Evolutionary conservation across 1,140 invertebrate genomes (phyloP), one percentile per base, ranked within the genome.

Genomic region (Nylanderia fulva): DNA sequence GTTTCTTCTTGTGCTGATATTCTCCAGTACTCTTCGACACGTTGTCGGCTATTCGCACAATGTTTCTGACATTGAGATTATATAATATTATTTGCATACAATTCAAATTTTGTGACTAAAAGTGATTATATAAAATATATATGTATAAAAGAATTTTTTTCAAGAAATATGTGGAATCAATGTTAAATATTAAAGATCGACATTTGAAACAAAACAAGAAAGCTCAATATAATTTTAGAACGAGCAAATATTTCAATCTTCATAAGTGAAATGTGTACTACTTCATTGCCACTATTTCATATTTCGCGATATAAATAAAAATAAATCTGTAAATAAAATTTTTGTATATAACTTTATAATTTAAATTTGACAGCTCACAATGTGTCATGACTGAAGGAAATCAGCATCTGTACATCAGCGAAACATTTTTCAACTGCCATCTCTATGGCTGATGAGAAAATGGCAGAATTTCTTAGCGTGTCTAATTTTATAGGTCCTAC

Each of bases 401-500:
- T 80, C 48, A 71, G 64, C 36, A 29, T 71, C 61, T 77, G 42
- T 77, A 79, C 33, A 80, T 6, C 48, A 69, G 64, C 36, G 66
- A 71, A 42, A 80, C 33, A 33, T 54, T 69, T 69, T 69, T 0
- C 39, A n/a, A 54, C 71, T 80, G 45, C 77, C 85, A 74, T 54
- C 15, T 21, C 56, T 87, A 74, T 68, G 66, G 63, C 64, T 56
- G 85, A 83, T 36, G 68, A 64, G 63, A 85, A 85, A 88, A 84
- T 80, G 77, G 77, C 77, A 82, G 66, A 72, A 18, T 87, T 77
- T 83, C 58, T 89, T 85, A 87, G 24, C 39, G 29, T 72, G 52
- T 27, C 11, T 71, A 84, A 42, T 54, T 54, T 69, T 71, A 82
- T 82, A 86, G 82, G 52, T 79, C 54, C 89, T 84, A 87, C 85